Conservation (phyloP, 2,888 invertebrate genomes). For the Drosophila villosipedis region DNA sequence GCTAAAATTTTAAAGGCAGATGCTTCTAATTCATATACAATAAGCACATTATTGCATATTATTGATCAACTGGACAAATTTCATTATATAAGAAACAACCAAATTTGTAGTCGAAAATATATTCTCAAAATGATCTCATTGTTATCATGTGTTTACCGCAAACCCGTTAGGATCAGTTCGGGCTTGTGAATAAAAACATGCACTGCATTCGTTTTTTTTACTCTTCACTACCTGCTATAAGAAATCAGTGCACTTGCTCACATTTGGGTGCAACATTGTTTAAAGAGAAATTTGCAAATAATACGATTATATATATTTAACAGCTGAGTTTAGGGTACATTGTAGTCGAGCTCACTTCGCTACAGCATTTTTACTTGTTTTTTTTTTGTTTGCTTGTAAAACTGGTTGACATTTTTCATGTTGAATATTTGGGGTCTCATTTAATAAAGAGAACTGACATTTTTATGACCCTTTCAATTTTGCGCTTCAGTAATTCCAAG, state of each 20-base stretch:
- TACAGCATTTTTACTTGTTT: background rate
- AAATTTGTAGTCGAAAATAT: too few species aligned
- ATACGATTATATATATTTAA: background rate
- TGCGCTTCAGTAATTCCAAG: conserved; percentile 64
- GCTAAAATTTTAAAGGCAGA: background rate
- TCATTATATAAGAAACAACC: too few species aligned
- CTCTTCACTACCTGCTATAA: background rate
- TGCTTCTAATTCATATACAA: background rate
- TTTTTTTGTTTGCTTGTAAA: conserved; percentile 19
- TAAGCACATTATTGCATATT: too few species aligned
- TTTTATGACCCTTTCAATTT: conserved; percentile 66
- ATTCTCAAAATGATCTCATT: too few species aligned
- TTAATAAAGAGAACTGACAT: conserved; percentile 55
- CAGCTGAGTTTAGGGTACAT: background rate
- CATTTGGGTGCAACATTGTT: background rate
- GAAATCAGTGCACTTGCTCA: background rate
- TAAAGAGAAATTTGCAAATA: background rate
- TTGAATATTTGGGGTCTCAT: conserved; percentile 33
- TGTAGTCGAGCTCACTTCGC: background rate
- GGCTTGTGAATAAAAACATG: too few species aligned
- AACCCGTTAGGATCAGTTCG: too few species aligned
- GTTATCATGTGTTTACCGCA: too few species aligned
- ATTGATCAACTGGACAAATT: too few species aligned
- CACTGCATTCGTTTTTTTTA: too few species aligned
- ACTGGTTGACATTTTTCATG: conserved; percentile 41